Conservation (phyloP, 2,888 invertebrate species). For the Nomada hirtipes region DNA sequence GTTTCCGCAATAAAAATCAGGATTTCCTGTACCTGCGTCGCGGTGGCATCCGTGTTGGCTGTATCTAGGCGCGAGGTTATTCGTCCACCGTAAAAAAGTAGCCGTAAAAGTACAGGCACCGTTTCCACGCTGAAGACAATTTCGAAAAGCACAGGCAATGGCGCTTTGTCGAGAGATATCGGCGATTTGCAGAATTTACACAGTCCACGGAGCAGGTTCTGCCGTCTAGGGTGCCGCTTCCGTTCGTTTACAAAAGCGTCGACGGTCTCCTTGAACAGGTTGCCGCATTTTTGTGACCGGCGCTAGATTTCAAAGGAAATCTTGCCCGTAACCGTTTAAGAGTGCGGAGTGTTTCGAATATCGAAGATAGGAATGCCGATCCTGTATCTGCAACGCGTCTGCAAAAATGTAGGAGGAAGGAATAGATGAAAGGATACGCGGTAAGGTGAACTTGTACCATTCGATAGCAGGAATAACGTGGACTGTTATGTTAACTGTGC, state of each 20-base stretch:
- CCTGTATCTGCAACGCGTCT: background rate
- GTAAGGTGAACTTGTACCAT: background rate
- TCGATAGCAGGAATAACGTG: background rate
- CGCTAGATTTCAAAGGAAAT: slow-evolving; percentile 16
- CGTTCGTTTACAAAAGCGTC: slow-evolving; percentile 8
- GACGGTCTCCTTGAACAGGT: slow-evolving; percentile 42
- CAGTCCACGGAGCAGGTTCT: slow-evolving; percentile 40
- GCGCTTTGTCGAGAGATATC: slow-evolving; percentile 47
- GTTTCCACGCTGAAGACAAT: slow-evolving; percentile 56
- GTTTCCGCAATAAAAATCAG: slow-evolving; percentile 37
- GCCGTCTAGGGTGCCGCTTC: slow-evolving; percentile 38
- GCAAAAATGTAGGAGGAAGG: slow-evolving; percentile 8
- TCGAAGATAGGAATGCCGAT: slow-evolving; percentile 6
- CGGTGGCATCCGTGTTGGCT: slow-evolving; percentile 6
- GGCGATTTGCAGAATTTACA: slow-evolving; percentile 47
- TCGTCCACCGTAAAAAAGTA: slow-evolving; percentile 57
- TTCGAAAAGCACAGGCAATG: slow-evolving; percentile 64
- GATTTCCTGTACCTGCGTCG: slow-evolving; percentile 25
- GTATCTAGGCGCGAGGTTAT: slow-evolving; percentile 22
- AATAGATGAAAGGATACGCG: slow-evolving; percentile 16
- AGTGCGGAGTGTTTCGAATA: slow-evolving; percentile 9
- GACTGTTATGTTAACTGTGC: background rate
- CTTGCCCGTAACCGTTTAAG: slow-evolving; percentile 10
- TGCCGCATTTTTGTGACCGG: slow-evolving; percentile 3
- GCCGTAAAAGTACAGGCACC: slow-evolving; percentile 58